Evolutionary conservation across 2,113 vertebrate species (phyloP).

Genomic region (Hylia prasina): DNA sequence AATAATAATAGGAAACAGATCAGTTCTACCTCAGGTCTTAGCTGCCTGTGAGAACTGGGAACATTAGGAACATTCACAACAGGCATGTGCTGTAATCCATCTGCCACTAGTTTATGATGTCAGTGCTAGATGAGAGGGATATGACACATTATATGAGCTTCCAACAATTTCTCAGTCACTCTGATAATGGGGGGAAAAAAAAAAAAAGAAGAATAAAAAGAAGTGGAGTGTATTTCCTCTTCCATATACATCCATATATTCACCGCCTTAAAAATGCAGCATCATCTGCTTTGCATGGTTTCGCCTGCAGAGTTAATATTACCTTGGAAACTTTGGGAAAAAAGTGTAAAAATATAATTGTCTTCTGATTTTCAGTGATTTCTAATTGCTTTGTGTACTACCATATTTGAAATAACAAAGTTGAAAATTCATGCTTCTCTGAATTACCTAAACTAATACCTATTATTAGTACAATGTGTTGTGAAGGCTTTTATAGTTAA

Average conservation of each 20-base stretch:
- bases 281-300: not conserved
- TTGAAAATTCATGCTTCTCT: not conserved
- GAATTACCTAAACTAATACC: not conserved
- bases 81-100: not conserved
- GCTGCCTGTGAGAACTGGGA: not conserved
- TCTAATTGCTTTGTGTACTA: not conserved
- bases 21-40: not conserved
- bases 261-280: not conserved
- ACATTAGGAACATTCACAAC: not conserved
- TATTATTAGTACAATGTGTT: not conserved
- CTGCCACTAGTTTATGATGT: not conserved
- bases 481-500: not conserved
- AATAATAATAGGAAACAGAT: not conserved
- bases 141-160: not conserved
- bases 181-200: fast-evolving
- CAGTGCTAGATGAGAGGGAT: not conserved
- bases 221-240: not conserved
- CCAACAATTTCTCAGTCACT: not conserved
- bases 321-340: not conserved
- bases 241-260: not conserved
- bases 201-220: not conserved
- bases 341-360: no score
- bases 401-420: not conserved
- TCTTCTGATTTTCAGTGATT: not conserved
- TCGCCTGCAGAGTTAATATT: not conserved